Percentiles rank a stretch among this genome's conserved stretches.
Evolutionary conservation across 2,888 invertebrate genomes (phyloP).

Genomic region (Diaprepes abbreviatus): DNA sequence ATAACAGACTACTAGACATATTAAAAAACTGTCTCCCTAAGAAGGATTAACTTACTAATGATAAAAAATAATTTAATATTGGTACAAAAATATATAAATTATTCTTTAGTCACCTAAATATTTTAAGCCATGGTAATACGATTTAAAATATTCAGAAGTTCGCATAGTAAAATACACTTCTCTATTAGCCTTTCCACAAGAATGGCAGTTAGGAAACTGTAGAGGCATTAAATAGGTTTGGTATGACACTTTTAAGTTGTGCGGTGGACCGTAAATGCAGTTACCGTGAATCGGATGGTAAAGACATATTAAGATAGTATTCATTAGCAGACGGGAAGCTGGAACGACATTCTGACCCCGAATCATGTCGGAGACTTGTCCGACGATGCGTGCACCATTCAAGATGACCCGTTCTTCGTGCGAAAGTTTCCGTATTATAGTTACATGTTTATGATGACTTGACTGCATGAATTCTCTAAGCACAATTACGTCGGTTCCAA

Average conservation of each 20-base stretch:
- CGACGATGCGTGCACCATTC: slow-evolving; percentile 55
- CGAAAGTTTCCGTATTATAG: slow-evolving; percentile 13
- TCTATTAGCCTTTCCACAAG: slow-evolving; percentile 34
- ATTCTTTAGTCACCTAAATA: too few species aligned
- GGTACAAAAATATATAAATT: too few species aligned
- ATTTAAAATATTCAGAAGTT: not conserved
- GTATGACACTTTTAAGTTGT: slow-evolving; percentile 47
- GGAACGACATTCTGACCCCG: slow-evolving; percentile 18
- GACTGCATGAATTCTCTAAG: slow-evolving; percentile 4
- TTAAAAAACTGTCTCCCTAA: too few species aligned
- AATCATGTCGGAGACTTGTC: slow-evolving; percentile 61
- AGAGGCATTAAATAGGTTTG: slow-evolving; percentile 34
- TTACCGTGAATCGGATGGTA: slow-evolving; percentile 57
- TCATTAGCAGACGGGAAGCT: slow-evolving; percentile 57
- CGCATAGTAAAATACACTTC: slow-evolving; percentile 1
- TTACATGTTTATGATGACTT: slow-evolving; percentile 6
- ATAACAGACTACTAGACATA: too few species aligned
- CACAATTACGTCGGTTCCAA: not conserved
- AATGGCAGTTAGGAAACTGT: slow-evolving; percentile 23
- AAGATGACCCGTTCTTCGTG: slow-evolving; percentile 51
- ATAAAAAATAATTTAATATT: too few species aligned
- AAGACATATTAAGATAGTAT: slow-evolving; percentile 65
- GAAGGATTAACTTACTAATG: too few species aligned
- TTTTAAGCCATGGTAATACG: too few species aligned
- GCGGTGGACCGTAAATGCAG: slow-evolving; percentile 50